Conservation (phyloP, 2,888 invertebrate genomes). For the Iphiclides podalirius region DNA sequence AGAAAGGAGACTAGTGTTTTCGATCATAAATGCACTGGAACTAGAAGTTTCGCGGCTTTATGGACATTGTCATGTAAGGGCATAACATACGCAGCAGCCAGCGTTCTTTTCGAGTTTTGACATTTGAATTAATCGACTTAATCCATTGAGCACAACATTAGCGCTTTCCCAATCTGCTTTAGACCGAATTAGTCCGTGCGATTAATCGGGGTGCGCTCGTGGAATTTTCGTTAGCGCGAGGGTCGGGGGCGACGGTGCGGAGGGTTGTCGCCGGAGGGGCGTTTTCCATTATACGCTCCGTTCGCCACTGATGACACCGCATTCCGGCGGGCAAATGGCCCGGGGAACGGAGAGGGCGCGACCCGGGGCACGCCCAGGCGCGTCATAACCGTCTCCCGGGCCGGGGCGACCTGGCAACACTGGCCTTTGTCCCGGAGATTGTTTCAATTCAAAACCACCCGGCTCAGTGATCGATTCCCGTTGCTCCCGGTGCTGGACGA, state of each 20-base stretch:
- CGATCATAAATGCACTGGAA: too few relatives aligned
- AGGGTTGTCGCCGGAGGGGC: constrained; percentile 68
- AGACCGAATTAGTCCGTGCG: constrained; percentile 30
- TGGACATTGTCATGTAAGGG: too few relatives aligned
- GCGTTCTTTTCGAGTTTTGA: too few relatives aligned
- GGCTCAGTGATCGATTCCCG: constrained; percentile 21
- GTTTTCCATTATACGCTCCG: constrained; percentile 79
- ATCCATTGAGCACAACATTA: too few relatives aligned
- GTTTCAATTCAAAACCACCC: constrained; percentile 58
- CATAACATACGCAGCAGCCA: too few relatives aligned
- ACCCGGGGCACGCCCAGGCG: constrained; percentile 66
- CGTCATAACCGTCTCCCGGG: constrained; percentile 72
- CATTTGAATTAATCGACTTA: too few relatives aligned
- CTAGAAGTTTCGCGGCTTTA: too few relatives aligned
- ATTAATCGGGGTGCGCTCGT: constrained; percentile 46
- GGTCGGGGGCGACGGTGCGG: constrained; percentile 37
- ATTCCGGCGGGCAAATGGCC: constrained; percentile 75
- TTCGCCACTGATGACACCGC: constrained; percentile 76
- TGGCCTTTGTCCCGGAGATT: too few relatives aligned
- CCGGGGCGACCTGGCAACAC: too few relatives aligned
- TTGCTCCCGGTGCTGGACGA: too few relatives aligned
- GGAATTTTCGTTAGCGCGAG: constrained; percentile 69
- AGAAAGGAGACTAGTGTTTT: too few relatives aligned
- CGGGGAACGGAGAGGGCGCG: constrained; percentile 75
- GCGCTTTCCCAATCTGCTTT: too few relatives aligned